Conservation (phyloP, 2,888 invertebrate genomes). For the Dryomyza anilis region DNA sequence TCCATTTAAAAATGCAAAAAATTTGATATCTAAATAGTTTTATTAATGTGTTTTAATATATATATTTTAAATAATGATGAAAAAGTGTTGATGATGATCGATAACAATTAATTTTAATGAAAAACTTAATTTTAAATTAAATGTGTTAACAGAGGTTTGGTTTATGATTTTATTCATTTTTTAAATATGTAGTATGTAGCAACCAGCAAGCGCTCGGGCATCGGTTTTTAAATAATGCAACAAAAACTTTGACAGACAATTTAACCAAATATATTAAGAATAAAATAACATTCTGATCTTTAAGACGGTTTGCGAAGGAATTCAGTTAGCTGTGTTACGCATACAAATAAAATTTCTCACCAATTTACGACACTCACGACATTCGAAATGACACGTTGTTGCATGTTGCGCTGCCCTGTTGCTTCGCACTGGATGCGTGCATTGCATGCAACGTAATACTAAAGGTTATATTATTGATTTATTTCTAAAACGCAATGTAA, state of each 20-base stretch:
- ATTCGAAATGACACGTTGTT: too few species aligned
- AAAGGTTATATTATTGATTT: constrained; percentile 5
- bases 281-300: not conserved
- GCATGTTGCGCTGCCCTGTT: too few species aligned
- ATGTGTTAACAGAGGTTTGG: constrained; percentile 8
- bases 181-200: not conserved
- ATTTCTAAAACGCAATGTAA: constrained; percentile 11
- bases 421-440: too few species aligned
- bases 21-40: constrained; percentile 25
- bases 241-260: constrained; percentile 5
- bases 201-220: not conserved
- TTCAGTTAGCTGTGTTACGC: constrained; percentile 10
- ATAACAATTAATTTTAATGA: constrained; percentile 28
- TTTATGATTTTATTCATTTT: constrained; percentile 1
- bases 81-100: constrained; percentile 17
- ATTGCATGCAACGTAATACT: constrained; percentile 8
- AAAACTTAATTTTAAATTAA: constrained; percentile 16
- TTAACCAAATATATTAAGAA: constrained; percentile 14
- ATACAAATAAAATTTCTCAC: constrained; percentile 11
- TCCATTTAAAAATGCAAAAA: not conserved
- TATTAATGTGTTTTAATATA: constrained; percentile 23
- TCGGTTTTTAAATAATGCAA: not conserved
- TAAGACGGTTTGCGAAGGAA: constrained; percentile 3
- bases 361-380: constrained; percentile 7
- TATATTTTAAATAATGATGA: constrained; percentile 25